A percentile compares a stretch with the other conserved stretches of the same genome.
Conservation (phyloP, 2,797 vertebrate species). For the Distichodus sexfasciatus region DNA sequence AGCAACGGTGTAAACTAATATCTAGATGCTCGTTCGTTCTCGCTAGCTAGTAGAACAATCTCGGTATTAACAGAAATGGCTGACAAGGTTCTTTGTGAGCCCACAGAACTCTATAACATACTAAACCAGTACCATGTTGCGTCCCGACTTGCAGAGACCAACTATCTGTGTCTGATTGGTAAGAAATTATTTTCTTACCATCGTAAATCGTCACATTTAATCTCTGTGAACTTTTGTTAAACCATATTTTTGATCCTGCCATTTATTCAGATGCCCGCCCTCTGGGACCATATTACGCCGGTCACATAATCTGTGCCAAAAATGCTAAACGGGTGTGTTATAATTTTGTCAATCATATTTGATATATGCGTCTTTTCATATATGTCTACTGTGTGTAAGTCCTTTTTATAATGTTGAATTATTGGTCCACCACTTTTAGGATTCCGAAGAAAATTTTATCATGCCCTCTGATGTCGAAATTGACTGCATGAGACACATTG, state of each 20-base stretch:
- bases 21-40: too few species aligned
- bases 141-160: conserved; percentile 76
- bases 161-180: conserved; percentile 85
- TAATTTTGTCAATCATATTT: neutral
- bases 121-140: conserved; percentile 73
- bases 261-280: conserved; percentile 79
- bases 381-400: neutral
- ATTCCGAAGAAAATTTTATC: conserved; percentile 61
- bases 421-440: conserved; percentile 70
- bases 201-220: too few species aligned
- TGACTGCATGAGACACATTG: conserved; percentile 75
- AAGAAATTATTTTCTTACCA: too few species aligned
- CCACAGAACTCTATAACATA: conserved; percentile 80
- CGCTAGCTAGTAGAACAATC: too few species aligned
- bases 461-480: conserved; percentile 72
- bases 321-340: conserved; percentile 70
- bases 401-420: too few species aligned
- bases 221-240: too few species aligned
- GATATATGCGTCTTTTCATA: neutral
- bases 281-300: conserved; percentile 71
- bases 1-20: too few species aligned
- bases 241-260: too few species aligned
- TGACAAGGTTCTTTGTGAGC: conserved; percentile 69
- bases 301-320: conserved; percentile 82
- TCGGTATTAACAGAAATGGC: too few species aligned